Evolutionary conservation across 2,888 invertebrate species (phyloP), one percentile per base, ranked within the genome.

Genomic region (Griposia aprilina): DNA sequence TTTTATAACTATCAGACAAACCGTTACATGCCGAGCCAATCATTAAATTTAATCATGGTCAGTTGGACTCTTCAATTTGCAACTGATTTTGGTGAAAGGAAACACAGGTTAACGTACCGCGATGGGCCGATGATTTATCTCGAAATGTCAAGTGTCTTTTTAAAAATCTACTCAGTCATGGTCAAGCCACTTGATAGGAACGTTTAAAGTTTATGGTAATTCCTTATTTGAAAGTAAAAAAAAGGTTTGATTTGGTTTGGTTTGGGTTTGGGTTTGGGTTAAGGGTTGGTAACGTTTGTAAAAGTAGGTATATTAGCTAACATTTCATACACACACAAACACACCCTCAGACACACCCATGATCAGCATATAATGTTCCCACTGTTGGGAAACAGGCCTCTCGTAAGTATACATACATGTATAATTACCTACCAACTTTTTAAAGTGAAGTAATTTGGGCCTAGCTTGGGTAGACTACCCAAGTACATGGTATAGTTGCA

Each of bases 11-110:
- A 88, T 82, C 73, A 60, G 67, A 59, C 69, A 66, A 80, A 83
- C 87, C 81, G 89, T 84, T 89, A 87, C 68, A 55, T 79, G 83
- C 74, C 76, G 71, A 80, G 74, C 78, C 88, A 88, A 90, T 90
- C 89, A 89, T 92, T 92, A 90, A 91, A 90, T 91, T 90, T 90
- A 91, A 91, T 90, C 88, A 85, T 87, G 89, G 87, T 83, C 87
- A 85, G 83, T 86, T 83, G 72, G 83, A 85, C 84, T 87, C 85
- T 80, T 87, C 85, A 88, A 90, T 91, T 90, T 88, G 90, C 91
- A 88, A 91, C 87, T 88, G 88, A 89, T 88, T 89, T 89, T 90
- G 92, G 92, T 93, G 93, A 93, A 93, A 93, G 93, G 92, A 88
- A 89, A 75, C 87, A 80, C 86, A 82, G 91, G 90, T 90, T 89